Conservation (phyloP, 2,888 invertebrate genomes). For the Scaptomyza caliginosa region DNA sequence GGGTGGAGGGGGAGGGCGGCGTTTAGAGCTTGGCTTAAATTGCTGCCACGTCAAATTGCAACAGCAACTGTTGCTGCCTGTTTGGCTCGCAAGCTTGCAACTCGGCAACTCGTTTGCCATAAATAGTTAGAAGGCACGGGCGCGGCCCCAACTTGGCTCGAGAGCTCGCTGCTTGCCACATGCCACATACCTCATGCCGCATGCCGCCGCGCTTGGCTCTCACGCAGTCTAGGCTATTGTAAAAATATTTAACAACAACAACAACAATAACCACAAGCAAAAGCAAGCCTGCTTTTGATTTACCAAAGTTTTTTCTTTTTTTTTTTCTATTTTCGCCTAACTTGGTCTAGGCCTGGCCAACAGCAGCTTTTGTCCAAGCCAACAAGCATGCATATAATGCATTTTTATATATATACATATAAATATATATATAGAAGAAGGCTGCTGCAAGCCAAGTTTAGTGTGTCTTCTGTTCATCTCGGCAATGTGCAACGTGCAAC, state of each 20-base stretch:
- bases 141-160: conserved; percentile 71
- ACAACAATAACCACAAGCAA: conserved; percentile 34
- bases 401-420: conserved; percentile 3
- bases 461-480: conserved; percentile 39
- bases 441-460: conserved; percentile 32
- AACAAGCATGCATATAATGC: conserved; percentile 20
- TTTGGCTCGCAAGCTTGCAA: conserved; percentile 28
- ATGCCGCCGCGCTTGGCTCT: conserved; percentile 36
- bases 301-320: conserved; percentile 67
- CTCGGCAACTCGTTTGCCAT: conserved; percentile 73
- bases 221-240: conserved; percentile 71
- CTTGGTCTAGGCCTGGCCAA: conserved; percentile 61
- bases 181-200: conserved; percentile 33
- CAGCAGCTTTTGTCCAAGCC: conserved; percentile 40
- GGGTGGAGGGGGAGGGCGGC: background rate
- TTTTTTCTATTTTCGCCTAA: conserved; percentile 50
- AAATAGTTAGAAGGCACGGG: conserved; percentile 80
- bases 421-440: conserved; percentile 6
- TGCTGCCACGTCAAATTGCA: conserved; percentile 58
- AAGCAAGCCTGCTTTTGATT: conserved; percentile 50
- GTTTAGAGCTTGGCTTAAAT: conserved; percentile 45
- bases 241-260: conserved; percentile 68
- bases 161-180: conserved; percentile 36
- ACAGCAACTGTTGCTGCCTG: conserved; percentile 29
- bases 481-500: conserved; percentile 29